These are phyloP conservation scores for Xenops minutus DNA, from an alignment of 2,797 vertebrate genomes.

Conservation along the genomic window DNA sequence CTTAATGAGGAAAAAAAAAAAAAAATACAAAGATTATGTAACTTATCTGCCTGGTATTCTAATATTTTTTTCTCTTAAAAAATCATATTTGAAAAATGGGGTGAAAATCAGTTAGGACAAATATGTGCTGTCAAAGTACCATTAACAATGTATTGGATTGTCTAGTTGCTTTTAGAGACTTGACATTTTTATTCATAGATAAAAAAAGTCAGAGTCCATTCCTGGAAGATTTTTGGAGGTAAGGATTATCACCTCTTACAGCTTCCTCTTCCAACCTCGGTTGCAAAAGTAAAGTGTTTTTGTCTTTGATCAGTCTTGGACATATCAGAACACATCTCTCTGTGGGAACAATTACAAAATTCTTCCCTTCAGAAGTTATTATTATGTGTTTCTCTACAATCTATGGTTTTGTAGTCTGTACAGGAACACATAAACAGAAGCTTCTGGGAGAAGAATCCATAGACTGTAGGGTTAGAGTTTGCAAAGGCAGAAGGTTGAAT, in stretches of 20 bases:
- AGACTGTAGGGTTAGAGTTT: not conserved
- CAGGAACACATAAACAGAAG: not conserved
- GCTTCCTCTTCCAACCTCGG: not conserved
- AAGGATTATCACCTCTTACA: not conserved
- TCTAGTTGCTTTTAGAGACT: not conserved
- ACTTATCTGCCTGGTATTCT: constrained; percentile 31
- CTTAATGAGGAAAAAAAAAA: not conserved
- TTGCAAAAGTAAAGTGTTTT: not conserved
- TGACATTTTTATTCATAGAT: not conserved
- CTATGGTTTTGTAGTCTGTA: not conserved
- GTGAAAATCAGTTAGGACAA: not conserved
- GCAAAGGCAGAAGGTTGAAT: not conserved
- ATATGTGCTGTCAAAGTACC: not conserved
- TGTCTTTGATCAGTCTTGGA: not conserved
- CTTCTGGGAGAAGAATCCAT: not conserved
- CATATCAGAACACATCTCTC: not conserved
- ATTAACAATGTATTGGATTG: not conserved
- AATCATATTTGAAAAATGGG: not conserved
- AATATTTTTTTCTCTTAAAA: not conserved
- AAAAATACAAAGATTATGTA: constrained; percentile 22
- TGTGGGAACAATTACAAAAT: not conserved
- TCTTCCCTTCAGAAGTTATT: not conserved
- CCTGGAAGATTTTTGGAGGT: not conserved
- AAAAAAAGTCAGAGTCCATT: not conserved
- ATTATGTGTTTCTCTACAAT: not conserved